Percentiles rank a stretch among this genome's conserved stretches.
phyloP scores from a whole-genome alignment of 1,140 invertebrate species.

The Bicyclus anynana region DNA sequence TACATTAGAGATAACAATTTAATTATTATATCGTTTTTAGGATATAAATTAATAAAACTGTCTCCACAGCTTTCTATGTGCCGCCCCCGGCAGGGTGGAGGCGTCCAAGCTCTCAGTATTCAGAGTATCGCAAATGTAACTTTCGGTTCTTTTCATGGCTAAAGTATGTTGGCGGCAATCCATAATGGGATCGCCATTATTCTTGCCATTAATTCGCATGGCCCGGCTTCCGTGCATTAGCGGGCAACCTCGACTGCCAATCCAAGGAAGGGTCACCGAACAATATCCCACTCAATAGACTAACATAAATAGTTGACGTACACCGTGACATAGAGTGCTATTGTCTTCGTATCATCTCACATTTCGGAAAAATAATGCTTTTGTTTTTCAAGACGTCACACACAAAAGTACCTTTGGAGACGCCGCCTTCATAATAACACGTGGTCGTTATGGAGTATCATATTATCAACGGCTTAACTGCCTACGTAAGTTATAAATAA shows the following conservation, averaged over 20 bases:
- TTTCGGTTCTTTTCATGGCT: conserved; percentile 77
- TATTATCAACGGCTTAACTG: too few species aligned
- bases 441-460: too few species aligned
- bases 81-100: conserved; percentile 37
- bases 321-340: conserved; percentile 1
- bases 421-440: too few species aligned
- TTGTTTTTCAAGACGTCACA: background rate
- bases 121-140: conserved; percentile 77
- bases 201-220: conserved; percentile 76
- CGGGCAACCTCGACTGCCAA: conserved; percentile 61
- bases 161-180: conserved; percentile 77
- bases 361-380: background rate
- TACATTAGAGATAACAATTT: too few species aligned
- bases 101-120: conserved; percentile 69
- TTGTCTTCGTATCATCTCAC: background rate
- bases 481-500: too few species aligned
- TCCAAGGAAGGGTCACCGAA: conserved; percentile 54
- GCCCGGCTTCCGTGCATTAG: conserved; percentile 75
- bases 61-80: conserved; percentile 43
- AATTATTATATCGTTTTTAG: too few species aligned
- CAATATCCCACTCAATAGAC: conserved; percentile 43
- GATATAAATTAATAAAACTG: background rate
- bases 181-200: conserved; percentile 77
- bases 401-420: conserved; percentile 4
- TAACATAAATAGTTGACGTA: conserved; percentile 22